A percentile compares a stretch with the other conserved stretches of the same genome.
Conservation (phyloP, 2,888 invertebrate species). For the Harpagoxenus sublaevis region DNA sequence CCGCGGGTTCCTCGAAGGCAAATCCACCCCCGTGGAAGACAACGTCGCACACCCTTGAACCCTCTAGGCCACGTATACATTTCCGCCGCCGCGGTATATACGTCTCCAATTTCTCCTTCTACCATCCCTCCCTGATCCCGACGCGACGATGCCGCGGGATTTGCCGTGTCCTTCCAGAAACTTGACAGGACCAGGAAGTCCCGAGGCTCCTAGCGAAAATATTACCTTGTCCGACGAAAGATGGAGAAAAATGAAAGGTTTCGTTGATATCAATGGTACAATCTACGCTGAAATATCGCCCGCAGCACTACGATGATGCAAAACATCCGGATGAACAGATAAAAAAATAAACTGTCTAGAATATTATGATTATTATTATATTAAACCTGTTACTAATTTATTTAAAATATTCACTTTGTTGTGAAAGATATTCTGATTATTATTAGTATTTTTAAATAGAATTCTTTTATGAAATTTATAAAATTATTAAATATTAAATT, state of each 20-base stretch:
- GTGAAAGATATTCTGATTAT: background rate
- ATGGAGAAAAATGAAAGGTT: constrained; percentile 48
- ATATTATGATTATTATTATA: background rate
- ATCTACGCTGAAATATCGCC: constrained; percentile 25
- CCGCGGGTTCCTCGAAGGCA: constrained; percentile 72
- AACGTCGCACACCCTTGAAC: constrained; percentile 66
- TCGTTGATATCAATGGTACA: constrained; percentile 35
- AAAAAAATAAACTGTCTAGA: background rate
- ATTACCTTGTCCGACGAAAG: constrained; percentile 56
- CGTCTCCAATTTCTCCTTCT: constrained; percentile 74
- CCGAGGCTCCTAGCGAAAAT: constrained; percentile 60
- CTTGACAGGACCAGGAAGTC: constrained; percentile 65
- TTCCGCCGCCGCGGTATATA: constrained; percentile 55
- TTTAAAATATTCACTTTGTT: background rate
- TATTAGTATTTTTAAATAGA: background rate
- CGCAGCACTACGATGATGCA: background rate
- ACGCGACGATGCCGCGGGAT: constrained; percentile 63
- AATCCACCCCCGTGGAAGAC: constrained; percentile 73
- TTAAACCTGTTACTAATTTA: background rate
- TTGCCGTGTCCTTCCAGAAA: constrained; percentile 67
- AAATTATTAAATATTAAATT: no score
- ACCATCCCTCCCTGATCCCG: constrained; percentile 52
- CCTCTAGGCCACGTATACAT: constrained; percentile 69
- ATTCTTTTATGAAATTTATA: background rate
- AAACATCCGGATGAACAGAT: background rate